Base-by-base conservation (phyloP, 2,888 invertebrate genomes). In the Raillietiella orientalis region DNA sequence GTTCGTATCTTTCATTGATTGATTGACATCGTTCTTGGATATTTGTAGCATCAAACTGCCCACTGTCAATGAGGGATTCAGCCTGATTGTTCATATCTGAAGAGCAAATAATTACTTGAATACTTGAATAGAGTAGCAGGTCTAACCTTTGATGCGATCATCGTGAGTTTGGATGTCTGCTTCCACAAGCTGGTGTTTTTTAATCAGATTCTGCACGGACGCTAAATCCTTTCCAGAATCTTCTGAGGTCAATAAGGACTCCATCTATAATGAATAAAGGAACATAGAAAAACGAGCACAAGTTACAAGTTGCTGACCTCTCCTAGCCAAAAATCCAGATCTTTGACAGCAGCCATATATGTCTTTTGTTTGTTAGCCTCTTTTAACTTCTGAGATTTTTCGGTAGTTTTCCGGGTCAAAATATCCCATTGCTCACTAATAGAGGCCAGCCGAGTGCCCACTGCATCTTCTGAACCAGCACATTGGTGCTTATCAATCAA, bases 281-380 rank as follows among this genome's bases (percentile, higher is more conserved):
- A 22, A 22, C 11, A n/a, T n/a, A n/a, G n/a, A n/a, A n/a, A n/a
- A n/a, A n/a, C n/a, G n/a, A n/a, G n/a, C n/a, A n/a, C n/a, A n/a
- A 19, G 19, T n/a, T 19, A 8, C n/a, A 11, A 23, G 23, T 24
- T 26, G 11, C 22, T 5, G 6, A 90, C 87, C 59, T 96, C 93
- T 38, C 93, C 93, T 29, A 99, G 63, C 96, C 96, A 96, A 55
- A 99, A 96, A 53, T 99, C 96, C 35, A 96, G 62, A 52, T 96
- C 96, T 51, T 99, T 96, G 33, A 96, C 90, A 19, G 84, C 93
- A 30, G 96, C 96, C 50, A 96, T 93, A 56, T 93, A 99, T 1
- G 87, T 87, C 34, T 93, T 65, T 46, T 96, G 96, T 44, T 90
- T 82, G 52, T 93, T 96, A 26, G 96, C 96, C 48, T 99, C 96